Conservation (phyloP, 2,113 vertebrate species). For the Bufo gargarizans region DNA sequence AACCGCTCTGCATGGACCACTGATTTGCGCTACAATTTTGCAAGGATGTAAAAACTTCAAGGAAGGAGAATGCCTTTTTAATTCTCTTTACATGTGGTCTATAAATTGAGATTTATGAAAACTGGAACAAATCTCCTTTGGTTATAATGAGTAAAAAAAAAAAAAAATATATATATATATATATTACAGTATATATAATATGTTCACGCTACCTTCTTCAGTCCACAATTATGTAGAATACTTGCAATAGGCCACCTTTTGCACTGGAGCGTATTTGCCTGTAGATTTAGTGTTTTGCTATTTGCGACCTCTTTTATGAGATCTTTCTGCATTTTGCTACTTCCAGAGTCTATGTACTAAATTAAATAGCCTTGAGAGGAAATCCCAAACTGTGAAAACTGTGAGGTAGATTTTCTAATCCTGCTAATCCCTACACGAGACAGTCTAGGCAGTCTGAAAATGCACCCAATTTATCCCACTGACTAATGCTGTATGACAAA, state of each 20-base stretch:
- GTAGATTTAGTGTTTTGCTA: not conserved
- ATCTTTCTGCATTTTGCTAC: not conserved
- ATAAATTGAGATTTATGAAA: not conserved
- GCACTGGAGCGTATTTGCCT: not conserved
- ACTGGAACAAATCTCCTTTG: not conserved
- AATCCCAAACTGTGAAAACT: not conserved
- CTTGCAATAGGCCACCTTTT: not conserved
- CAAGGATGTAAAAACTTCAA: not conserved
- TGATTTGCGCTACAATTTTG: not conserved
- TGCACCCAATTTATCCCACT: no score
- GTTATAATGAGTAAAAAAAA: not conserved
- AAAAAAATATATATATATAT: not conserved
- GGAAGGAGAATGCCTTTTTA: no score
- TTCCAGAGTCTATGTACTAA: not conserved
- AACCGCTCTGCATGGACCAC: no score
- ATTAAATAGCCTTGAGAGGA: not conserved
- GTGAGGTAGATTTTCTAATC: no score
- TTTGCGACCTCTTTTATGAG: not conserved
- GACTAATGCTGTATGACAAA: no score
- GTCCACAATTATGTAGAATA: not conserved
- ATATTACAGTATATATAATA: no score
- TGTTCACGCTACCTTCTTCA: not conserved
- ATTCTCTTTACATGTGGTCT: not conserved
- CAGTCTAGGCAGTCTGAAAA: no score
- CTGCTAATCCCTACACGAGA: no score